A percentile compares a stretch with the other conserved stretches of the same genome.
Evolutionary conservation across 2,888 invertebrate species (phyloP).

Genomic region (Amphimallon solstitiale): DNA sequence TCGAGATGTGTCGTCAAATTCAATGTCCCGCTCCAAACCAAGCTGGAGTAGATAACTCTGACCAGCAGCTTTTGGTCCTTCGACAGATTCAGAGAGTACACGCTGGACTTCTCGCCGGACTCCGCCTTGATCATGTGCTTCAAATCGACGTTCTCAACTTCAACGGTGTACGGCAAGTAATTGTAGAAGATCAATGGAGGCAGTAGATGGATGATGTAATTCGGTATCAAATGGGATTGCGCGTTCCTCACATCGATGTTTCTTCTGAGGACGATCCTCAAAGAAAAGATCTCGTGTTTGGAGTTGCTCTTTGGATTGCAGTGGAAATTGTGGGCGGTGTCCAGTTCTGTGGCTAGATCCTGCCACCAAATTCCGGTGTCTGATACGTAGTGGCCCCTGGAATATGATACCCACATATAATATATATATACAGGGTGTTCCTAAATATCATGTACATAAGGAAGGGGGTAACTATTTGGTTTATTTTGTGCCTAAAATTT

Average conservation of each 20-base stretch:
- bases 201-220: constrained; percentile 76
- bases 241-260: constrained; percentile 55
- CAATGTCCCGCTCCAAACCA: constrained; percentile 77
- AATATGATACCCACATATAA: no score
- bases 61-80: constrained; percentile 66
- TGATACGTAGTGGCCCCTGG: constrained; percentile 75
- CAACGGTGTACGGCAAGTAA: constrained; percentile 78
- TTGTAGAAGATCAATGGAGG: constrained; percentile 82
- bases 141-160: constrained; percentile 66
- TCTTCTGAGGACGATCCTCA: constrained; percentile 66
- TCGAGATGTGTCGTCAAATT: constrained; percentile 74
- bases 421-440: no score
- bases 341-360: constrained; percentile 75
- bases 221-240: constrained; percentile 69
- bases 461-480: no score
- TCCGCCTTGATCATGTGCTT: constrained; percentile 70
- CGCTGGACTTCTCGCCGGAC: constrained; percentile 76
- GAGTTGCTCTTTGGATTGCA: constrained; percentile 73
- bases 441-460: no score
- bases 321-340: constrained; percentile 72
- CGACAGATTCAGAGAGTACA: constrained; percentile 71
- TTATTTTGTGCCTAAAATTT: no score
- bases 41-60: constrained; percentile 71
- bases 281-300: constrained; percentile 72
- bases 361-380: constrained; percentile 83